Evolutionary conservation across 2,113 vertebrate species (phyloP).

Genomic region (Anhinga anhinga): DNA sequence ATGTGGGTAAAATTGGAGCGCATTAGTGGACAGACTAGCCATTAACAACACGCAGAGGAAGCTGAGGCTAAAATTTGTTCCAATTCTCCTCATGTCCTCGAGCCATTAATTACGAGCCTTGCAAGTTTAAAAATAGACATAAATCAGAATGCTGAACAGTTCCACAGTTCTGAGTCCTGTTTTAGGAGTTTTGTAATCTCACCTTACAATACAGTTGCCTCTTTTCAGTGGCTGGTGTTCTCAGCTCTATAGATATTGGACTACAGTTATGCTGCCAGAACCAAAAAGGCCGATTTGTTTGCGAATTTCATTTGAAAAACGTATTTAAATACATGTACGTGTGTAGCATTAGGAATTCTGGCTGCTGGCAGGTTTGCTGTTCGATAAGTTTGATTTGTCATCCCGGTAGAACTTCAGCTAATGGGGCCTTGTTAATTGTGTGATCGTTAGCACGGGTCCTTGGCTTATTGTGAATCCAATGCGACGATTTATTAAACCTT

Average conservation of each 20-base stretch:
- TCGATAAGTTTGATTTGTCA: neutral
- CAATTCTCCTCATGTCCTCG: constrained; percentile 10
- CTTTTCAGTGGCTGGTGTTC: neutral
- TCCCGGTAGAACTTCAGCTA: neutral
- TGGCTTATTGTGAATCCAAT: neutral
- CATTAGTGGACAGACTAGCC: constrained; percentile 57
- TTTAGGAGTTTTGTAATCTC: neutral
- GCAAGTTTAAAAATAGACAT: constrained; percentile 16
- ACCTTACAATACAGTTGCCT: neutral
- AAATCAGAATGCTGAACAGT: neutral
- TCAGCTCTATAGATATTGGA: constrained; percentile 15
- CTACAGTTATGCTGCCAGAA: neutral
- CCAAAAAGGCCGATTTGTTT: neutral
- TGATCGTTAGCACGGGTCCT: neutral
- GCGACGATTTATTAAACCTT: neutral
- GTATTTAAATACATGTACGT: neutral
- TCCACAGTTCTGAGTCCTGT: neutral
- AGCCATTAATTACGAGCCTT: constrained; percentile 55
- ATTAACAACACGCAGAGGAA: constrained; percentile 62
- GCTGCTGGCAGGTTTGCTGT: neutral
- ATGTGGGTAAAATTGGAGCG: constrained; percentile 62
- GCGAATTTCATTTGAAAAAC: neutral
- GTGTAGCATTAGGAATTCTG: neutral
- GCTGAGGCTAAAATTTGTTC: constrained; percentile 48
- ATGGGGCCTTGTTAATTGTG: neutral